phyloP scores from a whole-genome alignment of 2,797 vertebrate genomes.

The Apodemus agrarius region DNA sequence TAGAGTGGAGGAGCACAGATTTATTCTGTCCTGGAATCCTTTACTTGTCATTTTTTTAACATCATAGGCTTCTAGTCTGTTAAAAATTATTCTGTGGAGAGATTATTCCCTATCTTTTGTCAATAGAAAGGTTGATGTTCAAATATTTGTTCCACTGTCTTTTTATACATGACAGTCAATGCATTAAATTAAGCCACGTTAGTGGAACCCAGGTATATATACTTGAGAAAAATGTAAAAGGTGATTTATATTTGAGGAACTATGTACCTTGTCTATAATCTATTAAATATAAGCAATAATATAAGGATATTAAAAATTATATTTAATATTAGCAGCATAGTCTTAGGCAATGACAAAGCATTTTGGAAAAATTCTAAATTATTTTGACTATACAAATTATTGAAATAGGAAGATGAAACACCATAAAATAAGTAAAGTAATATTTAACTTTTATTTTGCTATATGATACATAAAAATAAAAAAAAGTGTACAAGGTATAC shows the following conservation, averaged over 20 bases:
- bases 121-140: slow-evolving; percentile 84
- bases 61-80: slow-evolving; percentile 18
- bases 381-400: neutral
- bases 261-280: neutral
- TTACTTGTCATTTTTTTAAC: neutral
- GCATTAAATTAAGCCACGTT: slow-evolving; percentile 34
- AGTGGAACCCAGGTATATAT: slow-evolving; percentile 55
- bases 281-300: slow-evolving; percentile 14
- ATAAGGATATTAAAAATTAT: neutral
- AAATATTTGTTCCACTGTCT: slow-evolving; percentile 79
- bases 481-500: neutral
- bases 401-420: neutral
- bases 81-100: slow-evolving; percentile 66
- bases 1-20: neutral
- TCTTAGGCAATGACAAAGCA: neutral
- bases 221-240: neutral
- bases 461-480: neutral
- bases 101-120: slow-evolving; percentile 85
- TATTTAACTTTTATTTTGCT: neutral
- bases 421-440: neutral
- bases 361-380: neutral
- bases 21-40: neutral
- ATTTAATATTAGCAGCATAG: neutral
- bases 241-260: neutral
- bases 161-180: slow-evolving; percentile 65